Conservation (phyloP, 1,140 invertebrate species). For the Papilio helenus region DNA sequence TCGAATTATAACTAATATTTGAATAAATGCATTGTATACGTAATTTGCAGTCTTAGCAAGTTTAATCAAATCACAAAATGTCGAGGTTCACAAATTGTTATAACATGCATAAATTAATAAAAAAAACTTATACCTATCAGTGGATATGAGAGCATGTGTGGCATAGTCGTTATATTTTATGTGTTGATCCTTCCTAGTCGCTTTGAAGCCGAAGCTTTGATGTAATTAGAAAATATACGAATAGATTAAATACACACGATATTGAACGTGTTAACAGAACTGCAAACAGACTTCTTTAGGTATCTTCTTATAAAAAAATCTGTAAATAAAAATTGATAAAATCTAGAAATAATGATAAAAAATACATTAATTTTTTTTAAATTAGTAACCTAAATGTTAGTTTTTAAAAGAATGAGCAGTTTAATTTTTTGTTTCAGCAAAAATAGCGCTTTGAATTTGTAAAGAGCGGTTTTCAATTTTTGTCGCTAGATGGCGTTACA, state of each 20-base stretch:
- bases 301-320: no score
- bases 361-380: no score
- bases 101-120: slow-evolving; percentile 6
- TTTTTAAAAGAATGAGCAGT: no score
- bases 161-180: neutral
- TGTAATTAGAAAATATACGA: slow-evolving; percentile 1
- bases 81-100: neutral
- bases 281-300: no score
- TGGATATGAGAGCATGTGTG: slow-evolving; percentile 1
- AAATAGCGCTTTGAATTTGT: neutral
- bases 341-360: no score
- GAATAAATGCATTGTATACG: no score
- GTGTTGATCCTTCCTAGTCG: neutral
- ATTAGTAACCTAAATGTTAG: no score
- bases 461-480: neutral
- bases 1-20: no score
- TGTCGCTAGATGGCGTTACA: neutral
- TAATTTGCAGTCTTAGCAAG: no score
- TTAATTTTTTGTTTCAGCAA: neutral
- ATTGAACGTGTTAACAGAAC: neutral
- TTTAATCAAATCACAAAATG: no score
- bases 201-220: slow-evolving; percentile 5
- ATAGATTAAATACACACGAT: neutral
- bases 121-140: neutral
- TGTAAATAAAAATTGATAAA: neutral